A percentile compares a stretch with the other conserved stretches of the same genome.
Evolutionary conservation across 2,888 invertebrate genomes (phyloP).

Genomic region (Plebejus melissa): DNA sequence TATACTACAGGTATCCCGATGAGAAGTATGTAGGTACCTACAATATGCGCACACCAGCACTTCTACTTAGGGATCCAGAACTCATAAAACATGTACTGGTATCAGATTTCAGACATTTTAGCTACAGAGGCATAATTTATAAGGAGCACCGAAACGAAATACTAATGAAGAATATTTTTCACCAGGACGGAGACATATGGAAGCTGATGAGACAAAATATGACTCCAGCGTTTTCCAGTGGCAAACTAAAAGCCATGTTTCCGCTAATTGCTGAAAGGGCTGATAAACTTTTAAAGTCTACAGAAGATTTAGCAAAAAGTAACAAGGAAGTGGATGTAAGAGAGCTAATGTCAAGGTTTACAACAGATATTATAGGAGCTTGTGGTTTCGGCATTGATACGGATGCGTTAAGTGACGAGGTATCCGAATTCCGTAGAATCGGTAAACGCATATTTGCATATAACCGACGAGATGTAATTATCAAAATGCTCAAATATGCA

Average conservation of each 20-base stretch:
- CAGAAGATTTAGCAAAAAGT: conserved; percentile 32
- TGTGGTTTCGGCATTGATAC: conserved; percentile 56
- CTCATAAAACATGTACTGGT: conserved; percentile 35
- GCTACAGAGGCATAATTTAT: conserved; percentile 41
- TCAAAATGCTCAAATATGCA: conserved; percentile 1
- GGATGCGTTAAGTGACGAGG: conserved; percentile 50
- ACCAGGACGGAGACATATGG: conserved; percentile 48
- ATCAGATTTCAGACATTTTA: conserved; percentile 35
- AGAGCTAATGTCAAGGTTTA: conserved; percentile 56
- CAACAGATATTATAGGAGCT: conserved; percentile 57
- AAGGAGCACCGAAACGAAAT: conserved; percentile 45
- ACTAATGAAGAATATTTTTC: conserved; percentile 46
- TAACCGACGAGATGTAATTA: conserved; percentile 3
- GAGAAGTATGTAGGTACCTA: conserved; percentile 38
- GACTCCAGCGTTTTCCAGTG: conserved; percentile 38
- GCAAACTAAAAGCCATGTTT: conserved; percentile 39
- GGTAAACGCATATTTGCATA: conserved; percentile 29
- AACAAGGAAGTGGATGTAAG: conserved; percentile 39
- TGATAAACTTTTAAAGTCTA: conserved; percentile 33
- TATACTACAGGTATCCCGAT: conserved; percentile 35
- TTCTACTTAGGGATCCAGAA: conserved; percentile 37
- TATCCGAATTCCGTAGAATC: conserved; percentile 48
- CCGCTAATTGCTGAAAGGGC: conserved; percentile 36
- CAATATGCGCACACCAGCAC: conserved; percentile 30
- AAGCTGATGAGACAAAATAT: conserved; percentile 33